Percentiles rank a stretch among this genome's conserved stretches.
Conservation (phyloP, 1,140 invertebrate species). For the Diorhabda carinulata region DNA sequence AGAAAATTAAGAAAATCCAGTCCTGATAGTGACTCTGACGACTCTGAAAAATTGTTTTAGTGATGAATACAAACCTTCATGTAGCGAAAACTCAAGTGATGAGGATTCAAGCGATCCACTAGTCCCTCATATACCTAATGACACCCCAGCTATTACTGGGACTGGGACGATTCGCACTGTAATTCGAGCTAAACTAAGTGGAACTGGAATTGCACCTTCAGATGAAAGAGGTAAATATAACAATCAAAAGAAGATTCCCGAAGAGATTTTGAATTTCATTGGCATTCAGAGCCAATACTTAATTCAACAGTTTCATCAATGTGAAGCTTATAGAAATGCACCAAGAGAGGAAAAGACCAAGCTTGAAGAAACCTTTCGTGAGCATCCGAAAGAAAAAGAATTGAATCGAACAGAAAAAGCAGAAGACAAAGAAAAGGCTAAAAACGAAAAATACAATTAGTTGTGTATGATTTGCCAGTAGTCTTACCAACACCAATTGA, state of each 20-base stretch:
- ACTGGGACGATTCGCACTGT: conserved; percentile 27
- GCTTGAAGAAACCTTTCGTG: conserved; percentile 6
- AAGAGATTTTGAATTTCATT: too few relatives aligned
- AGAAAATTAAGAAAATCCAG: too few relatives aligned
- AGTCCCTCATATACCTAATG: too few relatives aligned
- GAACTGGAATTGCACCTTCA: conserved; percentile 22
- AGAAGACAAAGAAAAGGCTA: conserved; percentile 13
- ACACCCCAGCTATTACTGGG: too few relatives aligned
- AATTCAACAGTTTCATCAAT: conserved; percentile 17
- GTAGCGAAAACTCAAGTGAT: too few relatives aligned
- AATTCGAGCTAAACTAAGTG: conserved; percentile 12
- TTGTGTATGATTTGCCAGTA: conserved; percentile 22
- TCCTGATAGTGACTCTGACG: too few relatives aligned
- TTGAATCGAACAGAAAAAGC: neutral
- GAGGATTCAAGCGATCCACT: too few relatives aligned
- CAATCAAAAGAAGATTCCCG: too few relatives aligned
- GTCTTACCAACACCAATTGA: conserved; percentile 14
- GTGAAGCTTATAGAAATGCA: conserved; percentile 17
- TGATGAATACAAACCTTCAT: too few relatives aligned
- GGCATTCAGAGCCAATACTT: neutral
- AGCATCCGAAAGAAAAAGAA: conserved; percentile 19
- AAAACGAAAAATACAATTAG: conserved; percentile 17
- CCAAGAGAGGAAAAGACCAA: conserved; percentile 10
- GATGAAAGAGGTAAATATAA: conserved; percentile 21
- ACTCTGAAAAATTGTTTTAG: too few relatives aligned